Evolutionary conservation across 2,113 vertebrate species (phyloP).

Genomic region (Lonchura striata): DNA sequence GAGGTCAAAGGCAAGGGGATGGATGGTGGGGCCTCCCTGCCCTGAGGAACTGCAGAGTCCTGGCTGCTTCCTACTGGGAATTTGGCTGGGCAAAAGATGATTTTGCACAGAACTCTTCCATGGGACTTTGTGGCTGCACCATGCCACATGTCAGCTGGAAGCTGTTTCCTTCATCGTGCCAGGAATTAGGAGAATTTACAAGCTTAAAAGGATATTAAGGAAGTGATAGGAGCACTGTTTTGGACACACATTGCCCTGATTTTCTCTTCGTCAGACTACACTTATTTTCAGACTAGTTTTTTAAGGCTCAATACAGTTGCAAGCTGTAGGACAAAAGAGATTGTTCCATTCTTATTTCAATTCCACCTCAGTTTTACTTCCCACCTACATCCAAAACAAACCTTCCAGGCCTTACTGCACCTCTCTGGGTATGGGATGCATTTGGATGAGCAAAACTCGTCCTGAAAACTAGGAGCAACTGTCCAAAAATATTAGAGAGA

Average conservation of each 20-base stretch:
- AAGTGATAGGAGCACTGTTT: neutral
- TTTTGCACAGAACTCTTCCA: neutral
- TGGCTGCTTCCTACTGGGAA: neutral
- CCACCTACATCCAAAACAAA: neutral
- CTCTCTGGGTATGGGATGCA: neutral
- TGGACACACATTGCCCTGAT: neutral
- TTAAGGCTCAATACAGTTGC: neutral
- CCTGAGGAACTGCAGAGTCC: neutral
- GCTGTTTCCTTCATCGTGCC: neutral
- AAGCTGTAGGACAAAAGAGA: neutral
- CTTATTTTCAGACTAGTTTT: neutral
- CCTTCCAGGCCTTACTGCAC: neutral
- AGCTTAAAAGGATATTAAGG: neutral
- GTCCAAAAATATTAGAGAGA: constrained; percentile 35
- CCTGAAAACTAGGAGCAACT: constrained; percentile 7
- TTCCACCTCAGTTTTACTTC: neutral
- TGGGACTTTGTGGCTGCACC: rapidly evolving
- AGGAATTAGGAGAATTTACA: neutral
- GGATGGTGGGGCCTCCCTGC: neutral
- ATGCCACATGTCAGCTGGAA: neutral
- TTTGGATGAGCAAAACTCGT: constrained; percentile 7
- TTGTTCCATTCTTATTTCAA: neutral
- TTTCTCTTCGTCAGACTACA: neutral
- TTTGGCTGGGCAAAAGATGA: neutral
- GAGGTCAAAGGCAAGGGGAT: neutral